Evolutionary conservation across 2,888 invertebrate genomes (phyloP), one percentile per base, ranked within the genome.

Genomic region (Nezara viridula): DNA sequence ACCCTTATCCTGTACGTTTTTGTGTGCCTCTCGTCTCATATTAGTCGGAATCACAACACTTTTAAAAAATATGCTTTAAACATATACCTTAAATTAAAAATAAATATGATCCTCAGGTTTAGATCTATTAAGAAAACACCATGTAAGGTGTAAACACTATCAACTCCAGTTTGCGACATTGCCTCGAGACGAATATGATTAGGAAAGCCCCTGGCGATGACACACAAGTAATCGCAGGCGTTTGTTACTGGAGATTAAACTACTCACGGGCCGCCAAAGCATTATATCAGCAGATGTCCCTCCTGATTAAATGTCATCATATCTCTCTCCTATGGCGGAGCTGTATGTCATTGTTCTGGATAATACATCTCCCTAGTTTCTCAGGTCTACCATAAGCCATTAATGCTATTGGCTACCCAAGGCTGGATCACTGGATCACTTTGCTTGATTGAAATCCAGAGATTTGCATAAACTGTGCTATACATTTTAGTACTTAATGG

Each of bases 201-300:
- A 73, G 66, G 19, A 4, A 7, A 73, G 66, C 66, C 66, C n/a
- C 37, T 37, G 32, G 37, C 19, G 66, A 73, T 73, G 66, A 73
- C 66, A 73, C 66, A 73, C 32, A 73, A 73, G 37, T 81, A 81
- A 81, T 81, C 44, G 81, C n/a, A 47, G 81, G 44, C 40, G 44
- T 81, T 81, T 81, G 81, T 81, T 47, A 81, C 81, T 81, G 21
- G 81, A 81, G 81, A 81, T 81, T 81, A 81, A 81, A 81, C 81
- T 81, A 44, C 44, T 81, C 12, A 81, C 4, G 32, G n/a, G 44
- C n/a, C 81, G 81, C 44, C 81, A 47, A 81, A 81, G 81, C 81
- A 81, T 77, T 77, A 77, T 21, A 40, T 81, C 81, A 44, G n/a
- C 24, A 44, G 81, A 81, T 24, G 44, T 47, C 24, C 81, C n/a